Percentiles rank a stretch among this genome's conserved stretches.
phyloP scores from a whole-genome alignment of 2,113 vertebrate species.

The Glaucidium brasilianum region DNA sequence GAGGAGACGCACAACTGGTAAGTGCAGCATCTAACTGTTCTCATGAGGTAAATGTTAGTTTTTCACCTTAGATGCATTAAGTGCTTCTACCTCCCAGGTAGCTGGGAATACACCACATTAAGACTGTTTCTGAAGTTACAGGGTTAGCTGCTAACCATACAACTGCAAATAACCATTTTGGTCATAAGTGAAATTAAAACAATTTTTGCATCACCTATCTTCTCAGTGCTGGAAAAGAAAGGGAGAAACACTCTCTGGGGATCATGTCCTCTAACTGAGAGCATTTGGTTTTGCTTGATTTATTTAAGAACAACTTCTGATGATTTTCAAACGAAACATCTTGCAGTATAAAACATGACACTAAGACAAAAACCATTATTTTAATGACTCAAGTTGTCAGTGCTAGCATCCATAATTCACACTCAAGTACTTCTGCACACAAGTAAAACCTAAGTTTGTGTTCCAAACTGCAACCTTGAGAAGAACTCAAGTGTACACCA shows the following conservation, averaged over 20 bases:
- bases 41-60: not conserved
- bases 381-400: not conserved
- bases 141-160: not conserved
- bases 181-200: not conserved
- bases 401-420: not conserved
- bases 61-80: not conserved
- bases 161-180: not conserved
- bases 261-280: not conserved
- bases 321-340: not conserved
- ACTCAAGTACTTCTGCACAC: not conserved
- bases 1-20: not conserved
- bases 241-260: not conserved
- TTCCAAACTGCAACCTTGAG: not conserved
- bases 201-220: not conserved
- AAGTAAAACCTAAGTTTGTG: not conserved
- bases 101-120: not conserved
- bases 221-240: not conserved
- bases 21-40: not conserved
- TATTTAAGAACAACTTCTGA: not conserved
- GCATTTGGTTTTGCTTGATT: not conserved
- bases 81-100: not conserved
- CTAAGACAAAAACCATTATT: not conserved
- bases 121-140: not conserved
- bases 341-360: not conserved
- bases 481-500: not conserved